Evolutionary conservation across 2,797 vertebrate genomes (phyloP), one percentile per base, ranked within the genome.

Genomic region (Arnoldichthys spilopterus): DNA sequence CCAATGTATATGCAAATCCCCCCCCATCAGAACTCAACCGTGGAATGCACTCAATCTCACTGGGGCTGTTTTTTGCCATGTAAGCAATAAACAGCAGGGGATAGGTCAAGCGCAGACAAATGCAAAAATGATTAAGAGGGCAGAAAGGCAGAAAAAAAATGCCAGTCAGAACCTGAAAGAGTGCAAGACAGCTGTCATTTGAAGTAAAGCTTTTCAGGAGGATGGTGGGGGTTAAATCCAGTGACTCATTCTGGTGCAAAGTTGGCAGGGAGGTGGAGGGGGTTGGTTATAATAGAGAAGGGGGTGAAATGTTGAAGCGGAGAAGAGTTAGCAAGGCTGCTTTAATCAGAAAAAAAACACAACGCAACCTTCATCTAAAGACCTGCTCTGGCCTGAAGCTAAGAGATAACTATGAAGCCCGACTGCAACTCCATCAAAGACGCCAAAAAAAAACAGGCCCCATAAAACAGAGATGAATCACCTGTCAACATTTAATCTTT

Each of bases 1-100:
- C 87, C 87, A 86, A 90, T 89, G 90, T 80, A 83, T 90, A 91
- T 91, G 90, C 88, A 92, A 91, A 92, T 92, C 78, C 85, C 73
- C 78, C 77, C 88, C 76, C 85, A 70, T 83, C 80, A 76, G 76
- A 84, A 85, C 87, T 84, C 84, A 87, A 86, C 80, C 86, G 83
- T 64, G 84, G 89, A 88, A 87, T 86, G 85, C 82, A 77, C 73
- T 88, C 87, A 86, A 84, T 88, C 87, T 86, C 81, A 80, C 86
- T 80, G 85, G 85, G 84, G 78, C 83, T 78, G 86, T n/a, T 86
- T 80, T 89, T 85, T 89, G 89, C 90, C 88, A 78, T 86, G 90
- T 92, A 91, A 92, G 91, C 90, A 90, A 86, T 89, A 88, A 90
- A 90, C 86, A 88, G 81, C 24, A 20, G 84, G 85, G 83, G 47